Evolutionary conservation across 30 jellyfish, hydroid and myxozoan genomes (phyloP), one percentile per base, ranked within the genome.

Genomic region (Turritopsis dohrnii): DNA sequence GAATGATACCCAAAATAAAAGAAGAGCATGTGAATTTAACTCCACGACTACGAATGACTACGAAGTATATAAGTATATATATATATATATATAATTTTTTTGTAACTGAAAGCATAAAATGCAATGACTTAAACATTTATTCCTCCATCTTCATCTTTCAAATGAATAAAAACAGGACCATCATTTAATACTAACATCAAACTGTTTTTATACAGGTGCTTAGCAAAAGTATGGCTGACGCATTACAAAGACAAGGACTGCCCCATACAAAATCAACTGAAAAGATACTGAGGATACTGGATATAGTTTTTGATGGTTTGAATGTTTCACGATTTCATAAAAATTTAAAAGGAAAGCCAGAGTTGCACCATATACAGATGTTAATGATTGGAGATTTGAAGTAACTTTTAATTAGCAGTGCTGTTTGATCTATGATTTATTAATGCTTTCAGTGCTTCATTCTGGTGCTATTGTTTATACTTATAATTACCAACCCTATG

Each of bases 41-140:
- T n/a, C 83, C 83, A 7, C 28, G 83, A 74, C 24, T 26, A 16
- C 28, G 71, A 13, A 74, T 74, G 83, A n/a, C n/a, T n/a, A n/a
- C n/a, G n/a, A n/a, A n/a, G n/a, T n/a, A n/a, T n/a, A n/a, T 8
- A 26, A 74, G 72, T 74, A 8, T 16, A 74, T n/a, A 9, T 74
- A 30, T 72, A 72, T 21, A 60, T 60, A 29, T 60, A 74, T 16
- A 60, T 74, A 74, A 21, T n/a, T 0, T 74, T 27, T 7, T n/a
- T 26, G 9, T 0, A 7, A 16, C 9, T n/a, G 9, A 27, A 17
- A 69, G 0, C 30, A n/a, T n/a, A n/a, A n/a, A n/a, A n/a, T n/a
- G n/a, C 30, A 27, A 1, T 29, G n/a, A n/a, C n/a, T n/a, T n/a
- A n/a, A n/a, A n/a, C n/a, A n/a, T n/a, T n/a, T n/a, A n/a, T n/a